A percentile compares a stretch with the other conserved stretches of the same genome.
These are phyloP conservation scores for Sebastes itinus DNA, from an alignment of 2,797 vertebrate species.

Conservation along the genomic window DNA sequence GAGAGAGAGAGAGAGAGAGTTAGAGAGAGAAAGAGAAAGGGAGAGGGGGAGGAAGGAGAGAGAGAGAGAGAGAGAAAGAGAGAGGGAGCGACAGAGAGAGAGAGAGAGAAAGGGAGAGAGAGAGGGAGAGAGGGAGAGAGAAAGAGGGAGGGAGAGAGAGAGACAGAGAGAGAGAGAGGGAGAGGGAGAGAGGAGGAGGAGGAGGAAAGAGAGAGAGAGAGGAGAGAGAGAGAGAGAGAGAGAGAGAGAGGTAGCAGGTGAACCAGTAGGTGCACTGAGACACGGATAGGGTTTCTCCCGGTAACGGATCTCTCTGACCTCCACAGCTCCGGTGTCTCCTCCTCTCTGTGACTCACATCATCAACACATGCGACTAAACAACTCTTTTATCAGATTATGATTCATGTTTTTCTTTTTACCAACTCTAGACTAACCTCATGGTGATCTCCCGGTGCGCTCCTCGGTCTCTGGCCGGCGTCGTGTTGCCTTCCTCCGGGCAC, in stretches of 20 bases:
- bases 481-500: conserved; percentile 49
- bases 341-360: conserved; percentile 14
- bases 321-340: conserved; percentile 74
- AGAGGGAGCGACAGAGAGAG: fast-evolving
- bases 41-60: not conserved
- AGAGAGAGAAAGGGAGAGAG: fast-evolving
- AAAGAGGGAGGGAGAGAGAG: fast-evolving
- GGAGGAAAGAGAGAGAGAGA: no score
- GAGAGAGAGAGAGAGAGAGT: fast-evolving
- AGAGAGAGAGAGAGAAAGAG: fast-evolving
- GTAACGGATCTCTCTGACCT: conserved; percentile 74
- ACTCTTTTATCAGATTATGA: not conserved
- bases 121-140: fast-evolving
- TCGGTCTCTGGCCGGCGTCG: conserved; percentile 50
- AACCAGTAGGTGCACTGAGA: conserved; percentile 12
- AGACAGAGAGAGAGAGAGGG: no score
- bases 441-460: conserved; percentile 36
- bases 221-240: not conserved
- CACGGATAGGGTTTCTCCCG: conserved; percentile 77
- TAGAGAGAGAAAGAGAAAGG: no score
- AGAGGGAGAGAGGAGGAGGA: no score
- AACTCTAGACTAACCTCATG: conserved; percentile 46
- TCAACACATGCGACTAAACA: not conserved
- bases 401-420: not conserved
- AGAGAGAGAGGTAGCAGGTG: not conserved